Evolutionary conservation across 2,113 vertebrate species (phyloP), one percentile per base, ranked within the genome.

Genomic region (Connochaetes taurinus): DNA sequence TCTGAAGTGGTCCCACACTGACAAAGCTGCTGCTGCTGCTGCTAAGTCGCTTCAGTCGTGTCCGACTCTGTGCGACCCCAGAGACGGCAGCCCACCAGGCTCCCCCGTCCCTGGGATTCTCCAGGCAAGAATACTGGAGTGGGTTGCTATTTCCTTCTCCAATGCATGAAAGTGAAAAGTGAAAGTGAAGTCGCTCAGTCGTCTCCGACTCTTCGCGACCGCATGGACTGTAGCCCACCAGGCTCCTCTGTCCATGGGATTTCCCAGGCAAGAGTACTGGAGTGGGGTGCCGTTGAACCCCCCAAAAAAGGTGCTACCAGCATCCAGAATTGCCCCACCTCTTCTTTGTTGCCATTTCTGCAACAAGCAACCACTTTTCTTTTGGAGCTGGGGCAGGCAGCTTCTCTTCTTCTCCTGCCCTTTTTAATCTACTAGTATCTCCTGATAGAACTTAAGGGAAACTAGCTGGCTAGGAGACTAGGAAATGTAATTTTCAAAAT

Each of bases 391-490:
- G 40, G 60, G 19, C 50, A 58, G 40, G 55, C 93, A 82, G 83
- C 33, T 19, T 94, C 85, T 94, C 60, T 92, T 80, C 47, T 90
- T 78, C 55, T 78, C 23, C 23, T 52, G 45, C 9, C 21, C 94
- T 94, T 87, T 84, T 87, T 84, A 45, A 87, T 92, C 53, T 78
- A n/a, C 25, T 92, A 80, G 62, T 45, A 21, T 86, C 64, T 95
- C 82, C 76, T 53, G 6, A 43, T 88, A 85, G 96, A 86, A 83
- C 50, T 89, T 90, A 87, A 57, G 71, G 91, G 55, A 93, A 89
- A 58, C 23, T n/a, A 89, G 78, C n/a, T 86, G 52, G 23, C 33
- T 93, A 93, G 87, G 74, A 94, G 52, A 25, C 94, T 94, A 78
- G 74, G 64, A 80, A 92, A 40, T 78, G n/a, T 19, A n/a, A 53